Evolutionary conservation across 2,888 invertebrate species (phyloP).

Genomic region (Cepaea hortensis): DNA sequence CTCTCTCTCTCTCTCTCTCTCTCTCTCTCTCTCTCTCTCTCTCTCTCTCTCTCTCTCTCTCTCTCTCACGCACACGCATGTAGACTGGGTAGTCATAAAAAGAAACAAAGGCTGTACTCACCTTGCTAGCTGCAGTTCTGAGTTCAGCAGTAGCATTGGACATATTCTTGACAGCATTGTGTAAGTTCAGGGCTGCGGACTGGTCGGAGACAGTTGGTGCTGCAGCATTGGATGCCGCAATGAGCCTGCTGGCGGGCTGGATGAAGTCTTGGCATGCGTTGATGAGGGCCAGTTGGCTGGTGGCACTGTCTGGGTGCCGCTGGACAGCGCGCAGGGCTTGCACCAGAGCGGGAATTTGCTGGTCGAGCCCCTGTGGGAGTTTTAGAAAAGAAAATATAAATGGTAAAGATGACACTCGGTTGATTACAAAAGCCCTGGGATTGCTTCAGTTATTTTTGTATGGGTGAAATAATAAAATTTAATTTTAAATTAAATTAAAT

Average conservation of each 20-base stretch:
- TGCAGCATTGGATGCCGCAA: conserved; percentile 86
- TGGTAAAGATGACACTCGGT: too few relatives aligned
- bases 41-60: too few relatives aligned
- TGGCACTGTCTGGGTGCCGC: conserved; percentile 84
- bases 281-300: conserved; percentile 87
- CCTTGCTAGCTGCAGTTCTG: conserved; percentile 78
- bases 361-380: conserved; percentile 81
- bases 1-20: too few relatives aligned
- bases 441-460: too few relatives aligned
- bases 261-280: conserved; percentile 89
- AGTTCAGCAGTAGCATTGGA: conserved; percentile 82
- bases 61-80: too few relatives aligned
- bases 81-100: too few relatives aligned
- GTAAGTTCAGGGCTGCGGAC: conserved; percentile 85
- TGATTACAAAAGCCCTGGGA: too few relatives aligned
- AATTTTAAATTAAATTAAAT: too few relatives aligned
- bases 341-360: conserved; percentile 87
- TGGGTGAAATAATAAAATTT: too few relatives aligned
- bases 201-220: conserved; percentile 89
- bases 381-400: conserved; percentile 68
- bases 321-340: conserved; percentile 85
- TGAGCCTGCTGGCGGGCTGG: conserved; percentile 82
- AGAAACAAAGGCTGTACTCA: conserved; percentile 23
- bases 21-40: too few relatives aligned
- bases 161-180: conserved; percentile 83